Evolutionary conservation across 1,140 invertebrate species (phyloP), one percentile per base, ranked within the genome.

Genomic region (Belonocnema kinseyi): DNA sequence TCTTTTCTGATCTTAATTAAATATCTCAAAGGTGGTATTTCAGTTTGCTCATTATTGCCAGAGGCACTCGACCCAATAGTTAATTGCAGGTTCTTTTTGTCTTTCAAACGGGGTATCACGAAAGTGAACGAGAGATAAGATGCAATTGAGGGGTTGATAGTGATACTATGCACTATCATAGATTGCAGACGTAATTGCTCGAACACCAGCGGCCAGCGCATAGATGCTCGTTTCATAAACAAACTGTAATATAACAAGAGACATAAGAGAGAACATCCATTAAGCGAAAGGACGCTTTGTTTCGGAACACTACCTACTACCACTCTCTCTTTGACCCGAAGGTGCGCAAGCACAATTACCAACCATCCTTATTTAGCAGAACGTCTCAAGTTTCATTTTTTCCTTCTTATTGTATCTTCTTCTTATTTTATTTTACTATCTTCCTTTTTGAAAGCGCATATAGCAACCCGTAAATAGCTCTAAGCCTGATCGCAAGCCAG

Each of bases 261-360:
- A 8, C 40, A 46, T 46, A 11, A 46, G 40, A 46, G 7, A 46
- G 56, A 58, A 58, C 58, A 61, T 61, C 58, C 21, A 61, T 16
- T 26, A 26, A 66, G 61, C 61, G 61, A 66, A 66, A 66, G 61
- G 61, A 26, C 61, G 61, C 61, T 66, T 66, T 66, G 61, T 66
- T 66, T 66, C 61, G 61, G 61, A 66, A 66, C 61, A 66, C 33
- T 40, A 66, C 33, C 61, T 33, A 66, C 33, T 40, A 66, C 33
- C 61, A 66, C 61, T 66, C 61, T 66, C 61, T 66, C 61, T 66
- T 66, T 66, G 61, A 66, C 61, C 61, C 61, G 61, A 66, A 66
- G 33, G 61, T 66, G 61, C 61, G 21, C 61, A 40, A 16, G 40
- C 26, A 66, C 21, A 66, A 66, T 66, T 26, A 66, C 26, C 12